These are phyloP conservation scores for Tupaia tana DNA, from an alignment of 2,113 vertebrate genomes.

Conservation along the genomic window DNA sequence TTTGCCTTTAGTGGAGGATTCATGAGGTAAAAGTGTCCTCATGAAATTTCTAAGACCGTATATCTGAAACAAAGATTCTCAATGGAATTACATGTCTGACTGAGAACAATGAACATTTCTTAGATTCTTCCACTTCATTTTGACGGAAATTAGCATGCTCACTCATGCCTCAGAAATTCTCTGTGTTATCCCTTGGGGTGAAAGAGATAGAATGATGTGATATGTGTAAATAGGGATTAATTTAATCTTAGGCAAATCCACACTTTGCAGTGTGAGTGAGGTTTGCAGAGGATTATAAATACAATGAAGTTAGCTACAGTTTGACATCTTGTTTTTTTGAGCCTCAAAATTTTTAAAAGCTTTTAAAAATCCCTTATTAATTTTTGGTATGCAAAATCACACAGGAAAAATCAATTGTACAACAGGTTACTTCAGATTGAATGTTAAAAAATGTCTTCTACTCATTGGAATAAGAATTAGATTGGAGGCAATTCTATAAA, in stretches of 20 bases:
- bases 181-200: constrained; percentile 61
- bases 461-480: constrained; percentile 31
- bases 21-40: background rate
- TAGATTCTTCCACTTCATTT: constrained; percentile 70
- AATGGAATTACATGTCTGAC: constrained; percentile 60
- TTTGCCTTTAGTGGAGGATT: background rate
- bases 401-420: constrained; percentile 61
- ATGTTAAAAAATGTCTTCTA: constrained; percentile 52
- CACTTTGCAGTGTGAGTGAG: constrained; percentile 71
- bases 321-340: constrained; percentile 79
- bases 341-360: constrained; percentile 35
- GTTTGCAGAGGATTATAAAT: constrained; percentile 83
- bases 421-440: constrained; percentile 49
- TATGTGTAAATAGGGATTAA: constrained; percentile 84
- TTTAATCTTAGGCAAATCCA: constrained; percentile 84
- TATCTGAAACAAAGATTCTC: constrained; percentile 62
- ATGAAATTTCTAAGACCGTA: constrained; percentile 30
- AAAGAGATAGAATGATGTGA: constrained; percentile 80
- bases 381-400: constrained; percentile 67
- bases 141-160: constrained; percentile 83
- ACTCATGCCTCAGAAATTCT: constrained; percentile 79
- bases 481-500: constrained; percentile 68
- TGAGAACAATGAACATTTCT: constrained; percentile 72
- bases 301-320: constrained; percentile 72
- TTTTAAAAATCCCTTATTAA: constrained; percentile 61